Conservation (phyloP, 2,888 invertebrate genomes). For the Merodon equestris region DNA sequence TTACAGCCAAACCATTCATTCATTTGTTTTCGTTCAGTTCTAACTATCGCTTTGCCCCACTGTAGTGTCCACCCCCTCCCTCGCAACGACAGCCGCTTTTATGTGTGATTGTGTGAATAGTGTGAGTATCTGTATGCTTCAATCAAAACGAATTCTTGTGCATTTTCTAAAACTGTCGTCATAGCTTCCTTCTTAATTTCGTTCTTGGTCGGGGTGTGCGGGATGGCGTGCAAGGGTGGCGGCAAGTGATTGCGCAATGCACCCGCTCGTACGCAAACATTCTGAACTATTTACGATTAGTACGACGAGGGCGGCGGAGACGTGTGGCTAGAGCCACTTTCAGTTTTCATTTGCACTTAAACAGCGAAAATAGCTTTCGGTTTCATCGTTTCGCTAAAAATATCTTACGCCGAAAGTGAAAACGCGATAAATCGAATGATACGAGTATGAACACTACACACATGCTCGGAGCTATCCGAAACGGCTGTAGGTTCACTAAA, state of each 20-base stretch:
- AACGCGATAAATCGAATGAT: not conserved
- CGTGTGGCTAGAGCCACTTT: conserved; percentile 35
- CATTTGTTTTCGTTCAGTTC: conserved; percentile 39
- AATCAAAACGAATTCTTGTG: conserved; percentile 59
- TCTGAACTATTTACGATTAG: conserved; percentile 48
- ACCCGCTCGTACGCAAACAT: not conserved
- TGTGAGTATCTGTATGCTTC: conserved; percentile 41
- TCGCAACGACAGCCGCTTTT: no score
- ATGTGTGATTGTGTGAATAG: no score
- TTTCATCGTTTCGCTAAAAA: conserved; percentile 36
- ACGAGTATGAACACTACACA: no score
- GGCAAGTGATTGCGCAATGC: conserved; percentile 42
- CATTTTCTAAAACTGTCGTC: conserved; percentile 66
- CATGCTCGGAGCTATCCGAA: no score
- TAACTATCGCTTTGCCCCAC: conserved; percentile 23
- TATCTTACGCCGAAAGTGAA: conserved; percentile 43
- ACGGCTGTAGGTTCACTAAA: no score
- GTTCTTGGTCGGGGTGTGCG: conserved; percentile 22
- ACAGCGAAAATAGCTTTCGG: conserved; percentile 50
- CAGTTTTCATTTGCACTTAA: conserved; percentile 65
- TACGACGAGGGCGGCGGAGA: not conserved
- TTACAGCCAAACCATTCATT: conserved; percentile 30
- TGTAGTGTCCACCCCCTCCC: no score
- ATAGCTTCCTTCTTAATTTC: conserved; percentile 50
- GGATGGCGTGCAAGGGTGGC: not conserved